These are phyloP conservation scores for Scaptomyza graminum DNA, from an alignment of 1,140 invertebrate species.

Conservation along the genomic window DNA sequence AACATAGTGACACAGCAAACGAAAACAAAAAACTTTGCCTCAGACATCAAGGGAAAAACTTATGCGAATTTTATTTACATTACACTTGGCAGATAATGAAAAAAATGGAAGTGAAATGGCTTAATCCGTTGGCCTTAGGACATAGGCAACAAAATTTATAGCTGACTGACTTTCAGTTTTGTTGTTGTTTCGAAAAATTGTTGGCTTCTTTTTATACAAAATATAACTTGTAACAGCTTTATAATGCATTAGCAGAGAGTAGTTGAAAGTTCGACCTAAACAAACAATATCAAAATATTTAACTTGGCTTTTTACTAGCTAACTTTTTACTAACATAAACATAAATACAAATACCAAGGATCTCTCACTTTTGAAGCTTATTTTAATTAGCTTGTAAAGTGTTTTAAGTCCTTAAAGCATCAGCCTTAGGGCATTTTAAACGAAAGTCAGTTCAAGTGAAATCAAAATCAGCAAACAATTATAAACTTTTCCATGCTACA, in stretches of 20 bases:
- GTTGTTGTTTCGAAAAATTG: not conserved
- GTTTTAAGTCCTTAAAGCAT: too few relatives aligned
- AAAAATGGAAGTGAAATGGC: slow-evolving; percentile 5
- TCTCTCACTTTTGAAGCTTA: too few relatives aligned
- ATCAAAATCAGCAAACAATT: too few relatives aligned
- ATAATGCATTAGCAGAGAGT: not conserved
- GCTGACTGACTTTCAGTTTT: not conserved
- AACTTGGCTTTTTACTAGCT: not conserved
- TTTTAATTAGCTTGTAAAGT: too few relatives aligned
- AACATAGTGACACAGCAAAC: not conserved
- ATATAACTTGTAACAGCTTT: not conserved
- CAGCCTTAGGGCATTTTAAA: too few relatives aligned
- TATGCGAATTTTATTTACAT: slow-evolving; percentile 9
- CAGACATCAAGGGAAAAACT: not conserved
- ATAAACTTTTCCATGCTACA: too few relatives aligned
- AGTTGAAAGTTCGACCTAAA: not conserved
- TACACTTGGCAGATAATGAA: not conserved
- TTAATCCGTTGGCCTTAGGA: slow-evolving; percentile 2
- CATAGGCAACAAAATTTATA: not conserved
- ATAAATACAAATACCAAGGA: not conserved
- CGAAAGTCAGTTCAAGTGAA: too few relatives aligned
- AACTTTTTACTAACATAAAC: not conserved
- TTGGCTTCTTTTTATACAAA: not conserved
- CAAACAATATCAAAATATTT: not conserved
- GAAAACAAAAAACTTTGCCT: not conserved